Conservation (phyloP, 2,113 vertebrate species). For the Propithecus coquereli region DNA sequence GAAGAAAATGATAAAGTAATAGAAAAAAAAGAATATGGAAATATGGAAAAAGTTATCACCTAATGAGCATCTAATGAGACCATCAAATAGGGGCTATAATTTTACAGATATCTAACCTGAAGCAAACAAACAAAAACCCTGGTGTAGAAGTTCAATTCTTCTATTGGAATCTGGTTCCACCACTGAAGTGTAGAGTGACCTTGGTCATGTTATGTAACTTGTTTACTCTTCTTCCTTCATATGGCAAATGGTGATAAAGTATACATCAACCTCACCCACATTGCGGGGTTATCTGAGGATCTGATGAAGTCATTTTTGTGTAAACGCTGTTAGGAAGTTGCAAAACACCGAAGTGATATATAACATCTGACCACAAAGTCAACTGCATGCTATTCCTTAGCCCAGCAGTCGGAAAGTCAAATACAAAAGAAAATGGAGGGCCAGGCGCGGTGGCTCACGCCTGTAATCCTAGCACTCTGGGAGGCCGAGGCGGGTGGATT, state of each 20-base stretch:
- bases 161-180: neutral
- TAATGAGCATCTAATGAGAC: neutral
- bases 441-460: no score
- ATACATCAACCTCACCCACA: neutral
- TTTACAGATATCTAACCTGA: neutral
- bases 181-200: neutral
- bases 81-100: neutral
- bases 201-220: neutral
- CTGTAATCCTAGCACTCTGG: no score
- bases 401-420: neutral
- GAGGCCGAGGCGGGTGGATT: no score
- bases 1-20: neutral
- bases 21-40: neutral
- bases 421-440: neutral
- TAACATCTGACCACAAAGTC: neutral
- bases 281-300: neutral
- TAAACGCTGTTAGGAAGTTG: neutral
- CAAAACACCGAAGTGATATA: neutral
- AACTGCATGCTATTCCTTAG: neutral
- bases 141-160: neutral
- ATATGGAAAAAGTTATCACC: neutral
- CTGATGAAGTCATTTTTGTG: neutral
- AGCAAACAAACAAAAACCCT: neutral
- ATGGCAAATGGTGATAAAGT: neutral
- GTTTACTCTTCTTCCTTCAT: neutral